Evolutionary conservation across 2,113 vertebrate genomes (phyloP).

Genomic region (Cebus imitator): DNA sequence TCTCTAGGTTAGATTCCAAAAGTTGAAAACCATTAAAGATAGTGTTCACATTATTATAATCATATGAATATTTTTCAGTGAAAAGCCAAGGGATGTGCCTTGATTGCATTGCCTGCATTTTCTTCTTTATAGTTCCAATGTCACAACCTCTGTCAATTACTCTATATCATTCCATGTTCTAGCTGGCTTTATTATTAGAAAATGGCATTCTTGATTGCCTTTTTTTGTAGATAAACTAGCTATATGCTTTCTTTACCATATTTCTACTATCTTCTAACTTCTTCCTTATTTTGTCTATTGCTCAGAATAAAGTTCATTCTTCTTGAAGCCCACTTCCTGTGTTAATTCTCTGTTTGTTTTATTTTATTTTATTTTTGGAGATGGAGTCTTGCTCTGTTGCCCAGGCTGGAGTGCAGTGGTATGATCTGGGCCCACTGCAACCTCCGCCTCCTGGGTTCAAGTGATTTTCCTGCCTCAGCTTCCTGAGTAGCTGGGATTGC

Average conservation of each 20-base stretch:
- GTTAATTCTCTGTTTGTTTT: slow-evolving; percentile 44
- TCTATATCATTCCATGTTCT: slow-evolving; percentile 4
- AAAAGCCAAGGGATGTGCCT: slow-evolving; percentile 12
- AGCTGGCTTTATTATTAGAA: slow-evolving; percentile 29
- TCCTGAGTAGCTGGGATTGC: background rate
- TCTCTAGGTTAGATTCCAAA: slow-evolving; percentile 34
- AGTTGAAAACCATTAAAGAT: slow-evolving; percentile 42
- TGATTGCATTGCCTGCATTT: slow-evolving; percentile 42
- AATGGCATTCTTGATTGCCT: slow-evolving; percentile 20
- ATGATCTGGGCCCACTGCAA: background rate
- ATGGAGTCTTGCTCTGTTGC: background rate
- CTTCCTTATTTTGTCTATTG: slow-evolving; percentile 42
- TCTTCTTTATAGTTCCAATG: background rate
- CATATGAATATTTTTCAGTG: slow-evolving; percentile 31
- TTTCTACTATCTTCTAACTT: background rate
- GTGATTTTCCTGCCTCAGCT: background rate
- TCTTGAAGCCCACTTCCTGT: slow-evolving; percentile 4
- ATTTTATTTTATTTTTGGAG: background rate
- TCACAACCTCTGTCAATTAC: slow-evolving; percentile 12
- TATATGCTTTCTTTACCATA: background rate
- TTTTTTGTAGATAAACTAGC: background rate
- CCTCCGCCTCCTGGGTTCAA: background rate
- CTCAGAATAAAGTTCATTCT: slow-evolving; percentile 22
- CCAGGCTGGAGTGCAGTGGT: background rate
- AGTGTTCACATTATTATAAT: background rate